Evolutionary conservation across 2,888 invertebrate genomes (phyloP), one percentile per base, ranked within the genome.

Genomic region (Folsomia manolachei): DNA sequence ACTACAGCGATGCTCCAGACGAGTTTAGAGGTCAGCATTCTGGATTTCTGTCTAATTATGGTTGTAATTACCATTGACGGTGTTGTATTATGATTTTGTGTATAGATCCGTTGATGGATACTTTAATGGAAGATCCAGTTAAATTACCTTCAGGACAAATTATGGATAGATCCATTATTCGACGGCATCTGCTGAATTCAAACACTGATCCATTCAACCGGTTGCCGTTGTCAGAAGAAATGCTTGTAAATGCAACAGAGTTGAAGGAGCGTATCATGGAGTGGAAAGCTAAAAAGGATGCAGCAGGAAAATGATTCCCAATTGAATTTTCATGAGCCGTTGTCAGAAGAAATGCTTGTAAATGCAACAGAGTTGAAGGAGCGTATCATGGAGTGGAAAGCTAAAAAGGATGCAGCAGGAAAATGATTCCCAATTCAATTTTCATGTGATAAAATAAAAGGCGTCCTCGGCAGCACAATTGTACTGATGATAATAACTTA

Each of bases 121-220:
- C 97, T 0, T 86, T 97, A 67, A 97, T 97, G 97, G 91, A 91
- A 4, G 97, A 97, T 85, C 97, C 97, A 11, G 97, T 97, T 11
- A 86, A 91, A 76, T 86, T 97, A 82, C 97, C 97, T 1, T 94
- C 95, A 75, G 95, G 95, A 74, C 90, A 89, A 82, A 89, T 96
- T 25, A 97, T 97, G 95, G 97, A 97, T 85, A 88, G 96, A 74
- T 89, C 95, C 39, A 93, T 96, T 80, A 97, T 97, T 76, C 88
- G 94, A 83, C 88, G 97, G 76, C 97, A 97, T 86, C 87, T 97
- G 82, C 88, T 97, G 81, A 97, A 97, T 85, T 96, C 96, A 82
- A 92, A 91, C 82, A 97, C 97, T 0, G 98, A 99, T 87, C 99
- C 99, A 0, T 99, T 99, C 86, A 98, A 96, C 85, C 88, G 99